These are phyloP conservation scores for Neopelma chrysocephalum DNA, from an alignment of 2,797 vertebrate species.

Conservation along the genomic window DNA sequence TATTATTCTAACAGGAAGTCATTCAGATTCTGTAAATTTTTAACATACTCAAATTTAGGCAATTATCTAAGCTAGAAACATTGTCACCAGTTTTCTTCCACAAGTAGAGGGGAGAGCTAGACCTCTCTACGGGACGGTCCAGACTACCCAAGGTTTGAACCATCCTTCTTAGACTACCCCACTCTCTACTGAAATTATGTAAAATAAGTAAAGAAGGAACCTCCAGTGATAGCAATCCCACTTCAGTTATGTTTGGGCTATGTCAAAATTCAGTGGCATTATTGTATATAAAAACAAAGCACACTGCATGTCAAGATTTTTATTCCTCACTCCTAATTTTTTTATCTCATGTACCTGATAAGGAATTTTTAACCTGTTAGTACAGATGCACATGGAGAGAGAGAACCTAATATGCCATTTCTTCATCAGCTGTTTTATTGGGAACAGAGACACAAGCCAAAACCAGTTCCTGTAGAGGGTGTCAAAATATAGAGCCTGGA, in stretches of 20 bases:
- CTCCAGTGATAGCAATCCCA: not conserved
- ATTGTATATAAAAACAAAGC: not conserved
- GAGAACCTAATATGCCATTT: not conserved
- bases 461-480: rapidly evolving
- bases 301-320: not conserved
- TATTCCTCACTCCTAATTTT: not conserved
- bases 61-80: not conserved
- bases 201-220: not conserved
- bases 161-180: rapidly evolving
- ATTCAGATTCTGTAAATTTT: not conserved
- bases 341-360: not conserved
- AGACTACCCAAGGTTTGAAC: not conserved
- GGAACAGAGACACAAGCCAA: not conserved
- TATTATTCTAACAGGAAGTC: not conserved
- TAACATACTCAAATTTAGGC: not conserved
- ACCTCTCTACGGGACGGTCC: not conserved
- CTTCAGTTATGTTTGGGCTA: not conserved
- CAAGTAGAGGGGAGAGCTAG: not conserved
- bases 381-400: not conserved
- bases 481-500: not conserved
- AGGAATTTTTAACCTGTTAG: not conserved
- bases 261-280: not conserved
- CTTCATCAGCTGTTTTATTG: not conserved
- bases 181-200: not conserved
- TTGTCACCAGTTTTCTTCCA: not conserved